Conservation (phyloP, 2,113 vertebrate species). For the Sapayoa aenigma region DNA sequence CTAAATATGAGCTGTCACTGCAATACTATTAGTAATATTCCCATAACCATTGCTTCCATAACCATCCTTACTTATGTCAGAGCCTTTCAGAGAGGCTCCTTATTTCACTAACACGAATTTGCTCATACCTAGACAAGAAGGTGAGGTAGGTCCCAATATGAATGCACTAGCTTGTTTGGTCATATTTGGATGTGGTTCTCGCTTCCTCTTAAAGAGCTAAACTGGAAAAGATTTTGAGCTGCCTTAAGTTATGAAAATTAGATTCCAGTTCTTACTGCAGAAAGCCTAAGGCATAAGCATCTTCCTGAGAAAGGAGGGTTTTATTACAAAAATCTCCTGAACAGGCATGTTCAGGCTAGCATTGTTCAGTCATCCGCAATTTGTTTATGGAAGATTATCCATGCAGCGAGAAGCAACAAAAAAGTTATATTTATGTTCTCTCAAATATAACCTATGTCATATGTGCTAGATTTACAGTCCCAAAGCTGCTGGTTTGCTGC, state of each 20-base stretch:
- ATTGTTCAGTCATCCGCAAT: background rate
- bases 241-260: conserved; percentile 7
- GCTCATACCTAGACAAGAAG: background rate
- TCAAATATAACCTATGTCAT: background rate
- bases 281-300: background rate
- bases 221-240: background rate
- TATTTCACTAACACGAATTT: background rate
- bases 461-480: background rate
- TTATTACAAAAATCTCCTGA: conserved; percentile 13
- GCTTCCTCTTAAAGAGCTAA: background rate
- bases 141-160: background rate
- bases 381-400: conserved; percentile 39
- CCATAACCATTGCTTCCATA: background rate
- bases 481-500: background rate
- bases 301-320: background rate
- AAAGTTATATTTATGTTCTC: background rate
- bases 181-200: background rate
- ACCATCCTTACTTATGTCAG: background rate
- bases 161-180: background rate
- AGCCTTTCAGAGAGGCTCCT: background rate
- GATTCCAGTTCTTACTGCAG: background rate
- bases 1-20: background rate
- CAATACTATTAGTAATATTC: background rate
- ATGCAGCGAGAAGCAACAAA: conserved; percentile 5
- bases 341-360: background rate